Base-by-base conservation (phyloP, 2,797 vertebrate genomes). In the Enteromius paludinosus region DNA sequence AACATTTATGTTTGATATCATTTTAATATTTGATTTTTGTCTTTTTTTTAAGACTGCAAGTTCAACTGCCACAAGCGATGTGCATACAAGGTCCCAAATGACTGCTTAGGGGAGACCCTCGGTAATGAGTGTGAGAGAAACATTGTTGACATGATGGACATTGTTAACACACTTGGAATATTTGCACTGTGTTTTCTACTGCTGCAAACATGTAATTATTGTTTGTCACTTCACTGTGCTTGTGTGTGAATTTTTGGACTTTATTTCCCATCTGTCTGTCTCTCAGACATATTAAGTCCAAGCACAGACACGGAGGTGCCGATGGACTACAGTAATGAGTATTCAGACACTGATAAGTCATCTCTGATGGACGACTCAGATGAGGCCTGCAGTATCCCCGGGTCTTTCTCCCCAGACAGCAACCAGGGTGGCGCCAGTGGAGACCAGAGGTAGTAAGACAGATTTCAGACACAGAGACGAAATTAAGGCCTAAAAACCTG, bases 51-150 rank as follows among this genome's bases (percentile, higher is more conserved):
- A 98, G 97, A 98, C 84, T 98, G 97, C 92, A 97, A 97, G 88
- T 98, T 98, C 88, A 98, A 98, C 91, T 98, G 97, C 88, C 97
- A 98, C 90, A 97, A 97, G 84, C 95, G 97, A 52, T 98, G 97
- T 0, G 95, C 94, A 0, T 95, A 96, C 82, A 96, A 96, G 1
- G 95, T 97, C 82, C 97, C 97, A 38, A 97, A 97, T 3, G 96
- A 97, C 90, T 98, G 97, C 66, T 92, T 97, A 0, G 97, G 97
- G 1, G 97, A 98, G 73, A 94, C 94, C 0, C 93, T 95, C 12
- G 95, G 94, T 92, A 96, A 96, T 97, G 28, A 78, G 18, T 68
- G 66, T 59, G 47, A 81, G 20, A 81, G 33, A 43, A 64, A n/a
- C 35, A 47, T 25, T 49, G 23, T 20, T 73, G 43, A 45, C 43